These are phyloP conservation scores for Spodoptera frugiperda DNA, from an alignment of 1,140 invertebrate genomes.

Conservation along the genomic window DNA sequence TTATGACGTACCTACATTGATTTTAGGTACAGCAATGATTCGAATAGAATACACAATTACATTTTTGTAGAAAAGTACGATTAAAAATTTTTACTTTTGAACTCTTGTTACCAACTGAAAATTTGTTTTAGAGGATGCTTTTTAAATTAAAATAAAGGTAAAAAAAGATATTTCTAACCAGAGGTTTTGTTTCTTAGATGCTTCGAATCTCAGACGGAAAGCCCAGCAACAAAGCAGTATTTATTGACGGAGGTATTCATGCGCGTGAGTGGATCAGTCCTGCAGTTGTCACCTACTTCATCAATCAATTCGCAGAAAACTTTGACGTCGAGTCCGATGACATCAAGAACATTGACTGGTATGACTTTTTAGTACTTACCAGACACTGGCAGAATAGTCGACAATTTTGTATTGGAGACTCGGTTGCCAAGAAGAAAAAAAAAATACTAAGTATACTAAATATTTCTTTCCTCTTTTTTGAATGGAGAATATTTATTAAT, in stretches of 20 bases:
- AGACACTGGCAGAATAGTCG: no score
- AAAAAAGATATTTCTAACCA: no score
- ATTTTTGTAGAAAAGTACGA: no score
- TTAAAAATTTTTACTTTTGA: no score
- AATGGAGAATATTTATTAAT: neutral
- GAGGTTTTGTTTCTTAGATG: constrained; percentile 73
- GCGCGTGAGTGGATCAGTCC: constrained; percentile 97
- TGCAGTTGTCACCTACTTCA: constrained; percentile 93
- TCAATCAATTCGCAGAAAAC: constrained; percentile 92
- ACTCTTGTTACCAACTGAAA: no score
- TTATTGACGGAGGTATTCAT: constrained; percentile 93
- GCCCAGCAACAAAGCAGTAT: constrained; percentile 87
- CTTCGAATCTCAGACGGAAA: constrained; percentile 89
- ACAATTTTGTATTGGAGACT: no score
- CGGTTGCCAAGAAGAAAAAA: no score
- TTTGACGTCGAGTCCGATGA: constrained; percentile 89
- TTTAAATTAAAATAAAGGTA: no score
- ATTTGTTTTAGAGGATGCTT: no score
- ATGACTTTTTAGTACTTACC: constrained; percentile 32
- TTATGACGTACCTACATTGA: neutral
- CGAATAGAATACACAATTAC: no score
- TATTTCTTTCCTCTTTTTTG: neutral
- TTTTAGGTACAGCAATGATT: no score
- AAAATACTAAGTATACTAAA: no score
- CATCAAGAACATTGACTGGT: constrained; percentile 93